Evolutionary conservation across 2,797 vertebrate genomes (phyloP), one percentile per base, ranked within the genome.

Genomic region (Channa striata): DNA sequence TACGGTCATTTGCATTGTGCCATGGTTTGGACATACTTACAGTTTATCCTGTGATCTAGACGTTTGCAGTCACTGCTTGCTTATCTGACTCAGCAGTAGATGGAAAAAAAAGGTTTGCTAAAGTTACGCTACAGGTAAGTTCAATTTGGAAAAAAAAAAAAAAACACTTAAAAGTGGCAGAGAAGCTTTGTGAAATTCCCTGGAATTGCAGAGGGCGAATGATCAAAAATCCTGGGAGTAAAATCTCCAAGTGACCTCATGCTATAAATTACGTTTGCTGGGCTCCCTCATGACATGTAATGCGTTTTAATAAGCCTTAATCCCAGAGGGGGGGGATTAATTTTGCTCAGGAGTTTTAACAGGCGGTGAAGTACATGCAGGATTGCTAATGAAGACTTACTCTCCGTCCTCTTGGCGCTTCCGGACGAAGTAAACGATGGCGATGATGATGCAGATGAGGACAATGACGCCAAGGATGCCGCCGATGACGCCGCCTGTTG

Each of bases 401-500:
- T 93, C 92, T 72, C 42, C 79, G 1, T 91, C 88, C 6, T 82
- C 76, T 23, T 58, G 82, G 17, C 60, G 77, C 48, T 90, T 93
- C 68, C 84, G 85, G 68, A 93, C 46, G 81, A 84, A 72, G 81
- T 87, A 58, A 73, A 92, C 8, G 49, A 47, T 56, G 13, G 72
- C 81, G 2, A 68, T 19, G 42, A 90, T 68, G 83, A 88, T 48
- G 63, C 54, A 78, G 68, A 93, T 77, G 74, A 93, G 16, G 74
- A 56, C 65, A 16, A 95, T 63, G 3, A 80, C 52, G 2, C 87
- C 91, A 1, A 93, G 80, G 80, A 94, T 80, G 0, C 90, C 91
- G 0, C 92, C 93, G 7, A 94, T 62, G 1, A 94, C 60, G 0
- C 79, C 82, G 0, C 91, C 90, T 0, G 88, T 81, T 1, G 86